Conservation (phyloP, 2,113 vertebrate species). For the Limanda limanda region DNA sequence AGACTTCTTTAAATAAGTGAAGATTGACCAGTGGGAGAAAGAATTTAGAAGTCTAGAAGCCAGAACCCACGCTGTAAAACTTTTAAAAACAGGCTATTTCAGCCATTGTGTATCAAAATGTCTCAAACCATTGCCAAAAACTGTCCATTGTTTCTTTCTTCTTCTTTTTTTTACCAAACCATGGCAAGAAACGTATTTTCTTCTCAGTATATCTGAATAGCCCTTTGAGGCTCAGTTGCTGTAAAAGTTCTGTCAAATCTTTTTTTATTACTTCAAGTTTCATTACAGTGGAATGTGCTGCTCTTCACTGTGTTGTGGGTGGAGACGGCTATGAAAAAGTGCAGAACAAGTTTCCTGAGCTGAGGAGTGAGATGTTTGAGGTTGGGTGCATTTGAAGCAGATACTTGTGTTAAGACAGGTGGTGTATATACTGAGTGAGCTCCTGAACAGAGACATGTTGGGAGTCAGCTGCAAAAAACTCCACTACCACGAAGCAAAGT, state of each 20-base stretch:
- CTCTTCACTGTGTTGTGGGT: background rate
- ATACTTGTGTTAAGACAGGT: slow-evolving; percentile 17
- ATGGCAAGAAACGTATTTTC: background rate
- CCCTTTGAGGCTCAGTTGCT: background rate
- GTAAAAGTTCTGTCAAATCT: background rate
- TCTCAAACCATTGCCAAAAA: background rate
- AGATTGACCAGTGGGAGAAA: background rate
- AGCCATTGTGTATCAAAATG: background rate
- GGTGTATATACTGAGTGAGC: too few relatives aligned
- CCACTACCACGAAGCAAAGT: background rate
- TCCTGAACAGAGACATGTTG: too few relatives aligned
- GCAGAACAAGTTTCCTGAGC: background rate
- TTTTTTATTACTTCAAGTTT: background rate
- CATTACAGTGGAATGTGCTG: too few relatives aligned
- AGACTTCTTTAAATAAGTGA: background rate
- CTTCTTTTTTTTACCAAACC: background rate
- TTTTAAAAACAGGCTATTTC: background rate
- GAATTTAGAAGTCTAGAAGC: background rate
- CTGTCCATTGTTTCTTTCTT: too few relatives aligned
- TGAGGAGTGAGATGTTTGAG: background rate
- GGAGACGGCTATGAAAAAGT: too few relatives aligned
- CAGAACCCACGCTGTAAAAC: background rate
- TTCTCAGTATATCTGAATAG: too few relatives aligned
- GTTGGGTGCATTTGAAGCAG: background rate
- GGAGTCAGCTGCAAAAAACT: too few relatives aligned